Evolutionary conservation across 2,113 vertebrate species (phyloP).

Genomic region (Malaclemys terrapin): DNA sequence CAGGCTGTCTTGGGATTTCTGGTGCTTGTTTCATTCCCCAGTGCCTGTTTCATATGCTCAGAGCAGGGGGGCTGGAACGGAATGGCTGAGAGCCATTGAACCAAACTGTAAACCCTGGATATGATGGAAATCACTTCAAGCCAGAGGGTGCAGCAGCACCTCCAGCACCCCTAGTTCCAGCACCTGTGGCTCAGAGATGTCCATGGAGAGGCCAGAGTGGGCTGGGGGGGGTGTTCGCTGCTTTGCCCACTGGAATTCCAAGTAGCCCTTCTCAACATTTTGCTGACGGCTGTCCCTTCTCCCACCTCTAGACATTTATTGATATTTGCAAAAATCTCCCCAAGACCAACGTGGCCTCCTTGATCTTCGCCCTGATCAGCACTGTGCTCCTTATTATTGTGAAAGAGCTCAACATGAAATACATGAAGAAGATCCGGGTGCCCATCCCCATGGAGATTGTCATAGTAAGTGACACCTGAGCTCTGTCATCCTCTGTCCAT

Average conservation of each 20-base stretch:
- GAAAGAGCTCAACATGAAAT: constrained; percentile 90
- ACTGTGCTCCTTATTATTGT: constrained; percentile 83
- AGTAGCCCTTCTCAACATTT: background rate
- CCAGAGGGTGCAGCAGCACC: too few relatives aligned
- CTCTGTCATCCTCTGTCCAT: too few relatives aligned
- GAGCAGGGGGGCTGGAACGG: too few relatives aligned
- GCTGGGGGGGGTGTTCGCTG: rapidly evolving
- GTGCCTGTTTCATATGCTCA: too few relatives aligned
- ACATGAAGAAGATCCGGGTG: constrained; percentile 90
- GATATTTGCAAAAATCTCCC: constrained; percentile 88
- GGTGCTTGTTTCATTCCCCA: too few relatives aligned
- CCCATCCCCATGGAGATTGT: constrained; percentile 92
- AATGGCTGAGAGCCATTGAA: too few relatives aligned
- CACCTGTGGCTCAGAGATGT: background rate
- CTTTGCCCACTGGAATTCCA: rapidly evolving
- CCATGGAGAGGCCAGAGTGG: background rate
- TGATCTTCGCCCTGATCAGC: constrained; percentile 90
- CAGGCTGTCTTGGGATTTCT: too few relatives aligned
- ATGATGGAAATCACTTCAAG: too few relatives aligned
- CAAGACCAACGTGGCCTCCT: constrained; percentile 89
- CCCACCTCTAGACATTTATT: constrained; percentile 85
- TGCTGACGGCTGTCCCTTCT: constrained; percentile 17
- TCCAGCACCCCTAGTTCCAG: background rate
- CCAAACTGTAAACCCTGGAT: too few relatives aligned
- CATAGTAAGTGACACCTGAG: too few relatives aligned